phyloP scores from a whole-genome alignment of 2,888 invertebrate genomes.

The Alentia gelatinosa region DNA sequence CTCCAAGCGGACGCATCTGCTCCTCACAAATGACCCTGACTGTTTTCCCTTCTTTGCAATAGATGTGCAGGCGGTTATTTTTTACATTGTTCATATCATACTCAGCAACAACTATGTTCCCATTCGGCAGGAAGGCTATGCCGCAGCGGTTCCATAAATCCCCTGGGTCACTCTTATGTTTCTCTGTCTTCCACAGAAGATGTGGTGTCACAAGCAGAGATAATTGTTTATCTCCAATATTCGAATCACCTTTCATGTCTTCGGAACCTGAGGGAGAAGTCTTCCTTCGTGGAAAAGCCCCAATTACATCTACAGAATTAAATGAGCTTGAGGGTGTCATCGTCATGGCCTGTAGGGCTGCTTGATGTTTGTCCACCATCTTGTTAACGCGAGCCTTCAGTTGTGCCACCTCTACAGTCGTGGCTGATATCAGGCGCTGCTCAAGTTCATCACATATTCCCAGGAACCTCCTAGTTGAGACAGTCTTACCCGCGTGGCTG shows the following conservation, averaged over 20 bases:
- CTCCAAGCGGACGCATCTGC: constrained; percentile 63
- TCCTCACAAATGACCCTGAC: constrained; percentile 56
- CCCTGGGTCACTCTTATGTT: constrained; percentile 61
- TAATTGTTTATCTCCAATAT: background rate
- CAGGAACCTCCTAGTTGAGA: constrained; percentile 62
- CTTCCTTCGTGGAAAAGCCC: background rate
- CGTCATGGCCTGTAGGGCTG: background rate
- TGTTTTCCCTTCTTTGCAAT: constrained; percentile 54
- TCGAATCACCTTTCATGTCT: background rate
- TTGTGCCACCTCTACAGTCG: constrained; percentile 59
- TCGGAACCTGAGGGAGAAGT: background rate
- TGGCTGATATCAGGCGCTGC: constrained; percentile 56
- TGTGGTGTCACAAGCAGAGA: constrained; percentile 62
- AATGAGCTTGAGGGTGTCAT: constrained; percentile 12
- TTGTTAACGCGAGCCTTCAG: constrained; percentile 56
- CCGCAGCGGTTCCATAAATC: constrained; percentile 64
- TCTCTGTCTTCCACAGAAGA: constrained; percentile 65
- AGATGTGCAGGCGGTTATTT: constrained; percentile 63
- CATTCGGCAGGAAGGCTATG: constrained; percentile 59
- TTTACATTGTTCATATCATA: constrained; percentile 64
- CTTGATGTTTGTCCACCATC: constrained; percentile 34
- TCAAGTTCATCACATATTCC: constrained; percentile 57
- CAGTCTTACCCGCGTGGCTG: constrained; percentile 58
- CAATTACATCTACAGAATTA: background rate
- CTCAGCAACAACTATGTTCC: constrained; percentile 63